Evolutionary conservation across 2,113 vertebrate species (phyloP).

Genomic region (Axis porcinus): DNA sequence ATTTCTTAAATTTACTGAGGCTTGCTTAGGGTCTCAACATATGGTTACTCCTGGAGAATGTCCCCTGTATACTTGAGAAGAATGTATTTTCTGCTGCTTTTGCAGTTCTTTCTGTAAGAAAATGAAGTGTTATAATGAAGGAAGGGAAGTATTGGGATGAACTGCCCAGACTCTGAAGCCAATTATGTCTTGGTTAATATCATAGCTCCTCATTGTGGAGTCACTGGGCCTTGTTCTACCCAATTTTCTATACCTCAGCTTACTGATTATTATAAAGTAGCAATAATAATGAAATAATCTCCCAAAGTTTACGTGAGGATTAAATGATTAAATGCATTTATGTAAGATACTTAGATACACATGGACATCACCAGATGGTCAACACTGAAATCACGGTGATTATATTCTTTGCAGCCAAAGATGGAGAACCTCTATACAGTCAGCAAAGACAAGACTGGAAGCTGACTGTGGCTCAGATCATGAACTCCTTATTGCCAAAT

Average conservation of each 20-base stretch:
- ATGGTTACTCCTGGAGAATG: background rate
- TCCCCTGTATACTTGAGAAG: background rate
- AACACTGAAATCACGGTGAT: background rate
- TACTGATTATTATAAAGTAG: background rate
- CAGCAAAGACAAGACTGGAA: background rate
- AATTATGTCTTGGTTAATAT: background rate
- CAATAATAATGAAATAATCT: background rate
- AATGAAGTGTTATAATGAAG: background rate
- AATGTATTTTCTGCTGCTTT: background rate
- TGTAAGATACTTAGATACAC: background rate
- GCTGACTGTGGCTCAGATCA: background rate
- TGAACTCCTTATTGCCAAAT: background rate
- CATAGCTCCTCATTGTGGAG: background rate
- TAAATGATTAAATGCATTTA: background rate
- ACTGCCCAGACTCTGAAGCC: background rate
- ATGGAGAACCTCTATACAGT: background rate
- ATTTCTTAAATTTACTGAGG: background rate
- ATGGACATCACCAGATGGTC: background rate
- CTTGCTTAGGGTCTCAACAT: background rate
- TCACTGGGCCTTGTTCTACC: background rate
- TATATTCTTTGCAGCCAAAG: background rate
- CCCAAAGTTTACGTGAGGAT: background rate
- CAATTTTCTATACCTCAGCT: background rate
- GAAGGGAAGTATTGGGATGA: background rate
- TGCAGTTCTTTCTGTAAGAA: background rate